Evolutionary conservation across 2,113 vertebrate species (phyloP), one percentile per base, ranked within the genome.

Genomic region (Osmerus mordax): DNA sequence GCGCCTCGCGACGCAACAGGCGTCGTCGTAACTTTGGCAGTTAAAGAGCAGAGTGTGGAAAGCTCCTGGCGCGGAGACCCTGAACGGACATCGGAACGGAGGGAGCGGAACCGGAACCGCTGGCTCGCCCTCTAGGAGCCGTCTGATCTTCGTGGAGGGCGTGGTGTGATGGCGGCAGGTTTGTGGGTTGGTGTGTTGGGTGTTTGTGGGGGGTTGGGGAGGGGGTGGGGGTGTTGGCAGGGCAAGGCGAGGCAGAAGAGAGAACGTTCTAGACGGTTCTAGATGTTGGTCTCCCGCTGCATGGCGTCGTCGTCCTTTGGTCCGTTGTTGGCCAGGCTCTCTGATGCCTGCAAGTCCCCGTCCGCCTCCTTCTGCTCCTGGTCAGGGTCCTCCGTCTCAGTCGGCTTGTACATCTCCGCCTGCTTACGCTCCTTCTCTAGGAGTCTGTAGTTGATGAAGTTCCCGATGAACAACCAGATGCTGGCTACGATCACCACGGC

Each of bases 231-330:
- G 56, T 41, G 55, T 64, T 74, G 77, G 73, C 56, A 64, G 71
- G 28, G 9, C 4, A 47, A 47, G 41, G 13, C 4, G 12, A 47
- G 41, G 41, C 41, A 47, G 41, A 47, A 47, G 41, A 36, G 32
- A 36, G 32, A 11, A 11, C 2, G 41, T 47, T 47, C 41, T 41
- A 59, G 63, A 60, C 28, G 29, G 18, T n/a, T 59, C 85, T 95
- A 99, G 86, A 98, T 96, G 87, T 96, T 96, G 15, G 96, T 98
- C 92, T 99, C 97, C 76, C 92, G 92, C 88, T 98, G 96, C 84
- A 94, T 91, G 1, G 87, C 71, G 65, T 89, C 86, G 15, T 78
- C 77, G 13, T 75, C 59, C 62, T 87, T 91, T 4, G 84, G 65
- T 28, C 25, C 70, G 76, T 86, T 85, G 70, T 83, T 74, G 1